Evolutionary conservation across 2,113 vertebrate species (phyloP), one percentile per base, ranked within the genome.

Genomic region (Dasypus novemcinctus): DNA sequence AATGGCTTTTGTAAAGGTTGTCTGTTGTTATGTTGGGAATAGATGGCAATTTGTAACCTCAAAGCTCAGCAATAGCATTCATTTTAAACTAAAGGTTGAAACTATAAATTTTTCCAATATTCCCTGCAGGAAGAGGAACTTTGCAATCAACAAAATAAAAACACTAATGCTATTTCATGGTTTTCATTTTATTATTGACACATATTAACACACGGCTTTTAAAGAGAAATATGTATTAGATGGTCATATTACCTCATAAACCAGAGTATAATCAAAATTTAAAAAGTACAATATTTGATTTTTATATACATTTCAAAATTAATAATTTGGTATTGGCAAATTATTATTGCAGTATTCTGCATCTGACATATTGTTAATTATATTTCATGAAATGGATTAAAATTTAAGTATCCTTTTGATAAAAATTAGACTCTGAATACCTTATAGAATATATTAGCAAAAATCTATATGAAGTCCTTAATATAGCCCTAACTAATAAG

Each of bases 101-200:
- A 87, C 23, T 72, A 97, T 98, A 98, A 96, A 97, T 98, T 98
- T 97, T 96, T 92, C n/a, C 41, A 80, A 66, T 84, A 90, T 96
- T 86, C 93, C 96, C 96, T 92, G 57, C 29, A 98, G 96, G 91
- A 95, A 97, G 83, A 98, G 93, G 93, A 97, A 97, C 87, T 96
- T 90, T 86, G 78, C 64, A 98, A 98, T 97, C 97, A 98, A 97
- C 95, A 96, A 97, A 98, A 97, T 92, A 92, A 97, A 98, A 98
- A 97, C 83, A 97, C 66, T 95, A 97, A 97, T 97, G 94, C 80
- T 96, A 97, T 94, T 97, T 97, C 81, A 96, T 71, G 29, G 81
- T 97, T 96, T 98, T 97, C 96, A 87, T 97, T 97, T 98, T 88
- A 96, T 96, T 95, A 92, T 94, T 94, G 93, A 90, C 95, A 95